Percentiles rank a stretch among this genome's conserved stretches.
Conservation (phyloP, 2,113 vertebrate genomes). For the Entomyzon cyanotis region DNA sequence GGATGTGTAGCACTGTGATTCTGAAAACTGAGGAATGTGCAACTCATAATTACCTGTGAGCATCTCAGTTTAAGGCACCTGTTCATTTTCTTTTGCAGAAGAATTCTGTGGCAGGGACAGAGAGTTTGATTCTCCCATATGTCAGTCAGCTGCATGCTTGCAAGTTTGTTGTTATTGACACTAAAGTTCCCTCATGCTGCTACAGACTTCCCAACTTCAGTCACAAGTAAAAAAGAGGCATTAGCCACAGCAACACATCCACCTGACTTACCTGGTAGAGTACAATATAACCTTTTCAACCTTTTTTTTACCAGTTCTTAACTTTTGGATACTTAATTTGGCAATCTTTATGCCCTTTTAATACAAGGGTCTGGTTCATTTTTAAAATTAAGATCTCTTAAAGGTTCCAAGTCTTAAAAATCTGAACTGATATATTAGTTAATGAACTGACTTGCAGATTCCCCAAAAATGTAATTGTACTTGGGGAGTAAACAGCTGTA, state of each 20-base stretch:
- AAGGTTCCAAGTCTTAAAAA: not conserved
- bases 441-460: not conserved
- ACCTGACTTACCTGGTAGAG: not conserved
- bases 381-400: not conserved
- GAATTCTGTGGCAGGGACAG: not conserved
- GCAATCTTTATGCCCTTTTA: not conserved
- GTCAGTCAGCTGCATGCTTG: not conserved
- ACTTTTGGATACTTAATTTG: not conserved
- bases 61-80: not conserved
- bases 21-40: not conserved
- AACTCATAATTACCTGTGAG: not conserved
- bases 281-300: not conserved
- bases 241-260: not conserved
- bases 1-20: not conserved
- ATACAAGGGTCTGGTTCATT: not conserved
- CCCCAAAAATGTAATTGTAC: not conserved
- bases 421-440: not conserved
- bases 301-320: not conserved
- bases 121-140: not conserved
- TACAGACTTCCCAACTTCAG: not conserved
- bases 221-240: not conserved
- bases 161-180: not conserved
- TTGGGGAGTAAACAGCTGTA: not conserved
- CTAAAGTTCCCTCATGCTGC: not conserved
- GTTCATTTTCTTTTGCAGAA: not conserved